Evolutionary conservation across 2,797 vertebrate genomes (phyloP).

Genomic region (Varecia variegata): DNA sequence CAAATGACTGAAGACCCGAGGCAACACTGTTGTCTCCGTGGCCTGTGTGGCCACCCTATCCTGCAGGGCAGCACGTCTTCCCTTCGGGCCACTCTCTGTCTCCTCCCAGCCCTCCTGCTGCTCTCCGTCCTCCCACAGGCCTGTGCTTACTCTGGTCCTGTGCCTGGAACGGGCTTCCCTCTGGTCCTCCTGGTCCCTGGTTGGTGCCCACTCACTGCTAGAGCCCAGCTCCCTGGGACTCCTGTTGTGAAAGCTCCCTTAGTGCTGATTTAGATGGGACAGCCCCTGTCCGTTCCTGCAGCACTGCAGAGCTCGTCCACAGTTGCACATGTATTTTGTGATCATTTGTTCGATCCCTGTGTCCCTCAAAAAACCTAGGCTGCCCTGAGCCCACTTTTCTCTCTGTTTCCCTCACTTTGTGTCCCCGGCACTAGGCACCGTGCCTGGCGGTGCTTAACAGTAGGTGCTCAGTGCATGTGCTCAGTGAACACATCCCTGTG

Average conservation of each 20-base stretch:
- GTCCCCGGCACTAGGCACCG: neutral
- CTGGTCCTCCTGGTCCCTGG: neutral
- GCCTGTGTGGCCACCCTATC: neutral
- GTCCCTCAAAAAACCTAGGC: neutral
- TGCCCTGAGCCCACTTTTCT: neutral
- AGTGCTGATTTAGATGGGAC: neutral
- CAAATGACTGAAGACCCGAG: neutral
- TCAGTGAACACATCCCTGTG: neutral
- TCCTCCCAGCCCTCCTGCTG: neutral
- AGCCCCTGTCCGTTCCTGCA: rapidly evolving
- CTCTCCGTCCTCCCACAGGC: neutral
- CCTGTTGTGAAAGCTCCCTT: neutral
- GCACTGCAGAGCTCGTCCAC: rapidly evolving
- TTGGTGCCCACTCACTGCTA: neutral
- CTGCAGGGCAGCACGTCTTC: too few relatives aligned
- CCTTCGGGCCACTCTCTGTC: neutral
- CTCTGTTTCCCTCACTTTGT: neutral
- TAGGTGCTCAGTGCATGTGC: neutral
- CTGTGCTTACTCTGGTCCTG: neutral
- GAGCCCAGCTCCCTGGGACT: neutral
- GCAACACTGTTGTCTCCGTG: too few relatives aligned
- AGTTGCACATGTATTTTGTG: neutral
- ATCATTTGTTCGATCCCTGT: neutral
- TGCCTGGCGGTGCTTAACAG: neutral
- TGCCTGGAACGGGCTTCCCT: neutral